Percentiles rank a stretch among this genome's conserved stretches.
Conservation (phyloP, 2,113 vertebrate genomes). For the Rhinoderma darwinii region DNA sequence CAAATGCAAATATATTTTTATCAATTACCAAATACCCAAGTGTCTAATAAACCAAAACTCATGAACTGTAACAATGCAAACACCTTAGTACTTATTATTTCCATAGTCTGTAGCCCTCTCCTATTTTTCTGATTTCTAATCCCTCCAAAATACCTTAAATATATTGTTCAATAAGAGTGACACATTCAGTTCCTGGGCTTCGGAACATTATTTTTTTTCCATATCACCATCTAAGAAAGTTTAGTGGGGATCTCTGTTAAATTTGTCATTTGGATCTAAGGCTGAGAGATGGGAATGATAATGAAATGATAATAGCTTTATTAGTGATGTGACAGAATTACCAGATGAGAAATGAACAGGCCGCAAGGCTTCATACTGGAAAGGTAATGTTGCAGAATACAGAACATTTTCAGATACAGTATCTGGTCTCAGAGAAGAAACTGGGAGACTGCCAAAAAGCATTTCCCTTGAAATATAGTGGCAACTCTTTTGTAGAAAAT, state of each 20-base stretch:
- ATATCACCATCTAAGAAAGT: not conserved
- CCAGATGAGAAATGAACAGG: conserved; percentile 19
- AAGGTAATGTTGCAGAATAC: conserved; percentile 33
- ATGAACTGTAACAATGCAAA: not conserved
- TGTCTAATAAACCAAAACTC: no score
- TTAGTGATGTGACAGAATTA: conserved; percentile 12
- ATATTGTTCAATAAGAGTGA: not conserved
- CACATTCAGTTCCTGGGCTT: not conserved
- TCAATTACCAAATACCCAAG: no score
- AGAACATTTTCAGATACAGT: conserved; percentile 11
- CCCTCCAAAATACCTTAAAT: not conserved
- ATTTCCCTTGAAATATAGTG: conserved; percentile 19
- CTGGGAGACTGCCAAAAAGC: conserved; percentile 17
- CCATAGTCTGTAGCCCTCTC: not conserved
- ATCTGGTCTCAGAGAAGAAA: conserved; percentile 28
- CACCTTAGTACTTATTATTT: not conserved
- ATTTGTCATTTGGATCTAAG: conserved; percentile 18
- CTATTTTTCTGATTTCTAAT: not conserved
- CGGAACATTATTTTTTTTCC: not conserved
- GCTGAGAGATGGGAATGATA: conserved; percentile 23
- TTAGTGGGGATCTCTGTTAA: not conserved
- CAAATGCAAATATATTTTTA: no score
- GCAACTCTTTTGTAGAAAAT: not conserved
- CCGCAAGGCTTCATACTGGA: conserved; percentile 27
- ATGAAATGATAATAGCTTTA: conserved; percentile 49